Percentiles rank a stretch among this genome's conserved stretches.
Evolutionary conservation across 2,113 vertebrate species (phyloP).

Genomic region (Pygoscelis adeliae): DNA sequence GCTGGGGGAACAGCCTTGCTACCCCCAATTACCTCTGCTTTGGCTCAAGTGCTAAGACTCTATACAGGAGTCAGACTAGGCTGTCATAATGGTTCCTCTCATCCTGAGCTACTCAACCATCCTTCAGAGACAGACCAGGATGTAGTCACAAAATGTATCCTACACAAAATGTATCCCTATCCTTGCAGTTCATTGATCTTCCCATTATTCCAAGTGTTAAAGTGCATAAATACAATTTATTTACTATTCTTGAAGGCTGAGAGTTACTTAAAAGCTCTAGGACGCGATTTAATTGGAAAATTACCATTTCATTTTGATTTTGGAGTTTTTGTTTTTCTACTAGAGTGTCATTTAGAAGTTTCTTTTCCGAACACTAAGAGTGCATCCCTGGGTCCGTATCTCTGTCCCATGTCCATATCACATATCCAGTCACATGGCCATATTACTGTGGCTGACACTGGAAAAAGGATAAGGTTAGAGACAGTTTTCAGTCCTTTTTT

Average conservation of each 20-base stretch:
- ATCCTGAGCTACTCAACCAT: neutral
- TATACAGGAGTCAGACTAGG: neutral
- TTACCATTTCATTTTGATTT: neutral
- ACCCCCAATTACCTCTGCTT: neutral
- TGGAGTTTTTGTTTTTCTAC: neutral
- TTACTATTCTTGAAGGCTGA: neutral
- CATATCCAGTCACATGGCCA: no score
- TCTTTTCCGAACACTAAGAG: neutral
- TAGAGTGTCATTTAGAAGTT: neutral
- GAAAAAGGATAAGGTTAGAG: neutral
- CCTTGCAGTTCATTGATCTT: neutral
- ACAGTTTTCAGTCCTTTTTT: neutral
- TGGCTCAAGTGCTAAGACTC: neutral
- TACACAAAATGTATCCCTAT: no score
- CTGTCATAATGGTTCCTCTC: neutral
- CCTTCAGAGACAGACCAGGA: neutral
- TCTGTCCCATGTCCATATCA: no score
- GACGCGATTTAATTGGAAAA: neutral
- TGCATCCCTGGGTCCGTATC: neutral
- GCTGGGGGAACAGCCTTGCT: neutral
- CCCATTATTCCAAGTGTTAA: neutral
- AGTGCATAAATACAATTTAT: neutral
- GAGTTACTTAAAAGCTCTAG: neutral
- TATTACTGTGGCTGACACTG: neutral
- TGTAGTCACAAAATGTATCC: neutral